Conservation (phyloP, 2,113 vertebrate species). For the Oplegnathus fasciatus region DNA sequence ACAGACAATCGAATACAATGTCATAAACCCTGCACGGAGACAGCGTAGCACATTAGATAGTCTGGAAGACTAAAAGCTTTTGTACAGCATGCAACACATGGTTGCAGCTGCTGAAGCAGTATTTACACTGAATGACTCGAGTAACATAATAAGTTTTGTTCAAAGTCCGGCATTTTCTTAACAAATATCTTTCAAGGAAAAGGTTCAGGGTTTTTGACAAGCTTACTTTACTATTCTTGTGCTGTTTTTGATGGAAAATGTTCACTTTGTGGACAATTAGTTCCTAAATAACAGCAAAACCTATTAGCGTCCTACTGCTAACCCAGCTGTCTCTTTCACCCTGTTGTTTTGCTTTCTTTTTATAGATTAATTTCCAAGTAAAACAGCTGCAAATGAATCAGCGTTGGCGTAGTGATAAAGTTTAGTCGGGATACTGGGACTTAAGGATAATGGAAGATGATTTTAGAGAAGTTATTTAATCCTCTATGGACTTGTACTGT, state of each 20-base stretch:
- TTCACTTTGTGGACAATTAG: not conserved
- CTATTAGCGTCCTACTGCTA: not conserved
- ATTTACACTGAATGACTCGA: not conserved
- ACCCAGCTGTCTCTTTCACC: not conserved
- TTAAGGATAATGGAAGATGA: too few species aligned
- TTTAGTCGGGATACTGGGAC: not conserved
- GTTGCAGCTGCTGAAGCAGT: not conserved
- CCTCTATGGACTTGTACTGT: not conserved
- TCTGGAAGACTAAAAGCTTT: not conserved
- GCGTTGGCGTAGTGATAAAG: not conserved
- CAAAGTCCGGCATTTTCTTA: not conserved
- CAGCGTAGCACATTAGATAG: not conserved
- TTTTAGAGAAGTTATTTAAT: not conserved
- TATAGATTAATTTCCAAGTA: not conserved
- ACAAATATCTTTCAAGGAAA: not conserved
- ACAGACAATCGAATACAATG: too few species aligned
- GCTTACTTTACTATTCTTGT: not conserved
- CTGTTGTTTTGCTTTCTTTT: not conserved
- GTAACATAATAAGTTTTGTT: not conserved
- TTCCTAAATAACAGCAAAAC: not conserved
- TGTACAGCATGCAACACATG: not conserved
- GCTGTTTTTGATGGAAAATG: not conserved
- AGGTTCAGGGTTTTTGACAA: not conserved
- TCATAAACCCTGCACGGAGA: not conserved
- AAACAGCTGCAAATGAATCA: not conserved